Conservation (phyloP, 1,140 invertebrate species). For the Alviniconcha marisindica region DNA sequence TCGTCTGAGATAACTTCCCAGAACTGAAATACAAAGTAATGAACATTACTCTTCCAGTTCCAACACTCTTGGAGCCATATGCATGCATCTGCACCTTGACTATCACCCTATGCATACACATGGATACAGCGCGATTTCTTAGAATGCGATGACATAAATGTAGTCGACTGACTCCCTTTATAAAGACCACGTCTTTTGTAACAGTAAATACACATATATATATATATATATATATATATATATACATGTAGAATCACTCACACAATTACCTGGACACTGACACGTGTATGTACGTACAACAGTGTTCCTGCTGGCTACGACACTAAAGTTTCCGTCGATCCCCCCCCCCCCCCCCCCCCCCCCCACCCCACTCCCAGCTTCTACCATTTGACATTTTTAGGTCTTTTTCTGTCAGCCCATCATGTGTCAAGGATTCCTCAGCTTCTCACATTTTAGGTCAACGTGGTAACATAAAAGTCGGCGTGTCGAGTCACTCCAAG, state of each 20-base stretch:
- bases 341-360: neutral
- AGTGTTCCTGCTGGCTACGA: neutral
- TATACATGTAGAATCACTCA: no score
- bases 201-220: no score
- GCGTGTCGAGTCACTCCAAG: no score
- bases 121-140: neutral
- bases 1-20: slow-evolving; percentile 82
- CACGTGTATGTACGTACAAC: neutral
- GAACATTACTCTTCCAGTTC: no score
- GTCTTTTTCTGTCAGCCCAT: no score
- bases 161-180: neutral
- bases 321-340: neutral
- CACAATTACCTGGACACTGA: neutral
- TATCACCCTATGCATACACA: neutral
- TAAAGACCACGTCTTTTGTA: neutral
- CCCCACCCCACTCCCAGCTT: no score
- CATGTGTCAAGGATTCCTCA: neutral
- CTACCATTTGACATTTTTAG: no score
- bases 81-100: neutral
- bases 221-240: no score
- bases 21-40: slow-evolving; percentile 81
- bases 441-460: neutral
- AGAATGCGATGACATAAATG: neutral
- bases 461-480: no score
- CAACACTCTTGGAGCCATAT: neutral